Evolutionary conservation across 1,140 invertebrate genomes (phyloP), one percentile per base, ranked within the genome.

Genomic region (Pogonognathellus flavescens): DNA sequence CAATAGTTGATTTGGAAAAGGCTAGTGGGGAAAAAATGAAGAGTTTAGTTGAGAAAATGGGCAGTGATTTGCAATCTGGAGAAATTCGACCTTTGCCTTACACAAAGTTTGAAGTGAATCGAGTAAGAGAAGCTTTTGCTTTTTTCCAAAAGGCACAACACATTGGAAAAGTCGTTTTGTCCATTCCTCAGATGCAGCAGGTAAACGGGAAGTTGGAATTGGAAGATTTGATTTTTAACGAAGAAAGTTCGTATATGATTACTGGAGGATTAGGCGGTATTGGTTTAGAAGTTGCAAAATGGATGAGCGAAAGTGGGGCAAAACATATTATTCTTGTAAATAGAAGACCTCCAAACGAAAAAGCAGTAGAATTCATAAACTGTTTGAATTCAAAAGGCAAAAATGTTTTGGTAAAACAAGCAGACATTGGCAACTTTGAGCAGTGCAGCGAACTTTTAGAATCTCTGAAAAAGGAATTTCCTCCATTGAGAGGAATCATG

Each of bases 241-340:
- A 57, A n/a, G 57, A 66, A 7, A 62, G 60, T 55, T 52, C 80
- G 0, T 86, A 86, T 20, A 52, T 86, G n/a, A 83, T 86, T 14
- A 83, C 81, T 20, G 85, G 85, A 9, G 85, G 85, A 0, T 53
- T 85, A 13, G 86, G 84, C 4, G 86, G 86, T 2, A 49, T 87
- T 22, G 86, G 86, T 13, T 57, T 87, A 13, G 82, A 86, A 53
- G 85, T 87, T 0, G 72, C 81, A 14, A 84, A 87, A 72, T 86
- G 84, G 81, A 84, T 87, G 86, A 76, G 41, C 0, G 20, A 41
- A 11, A 14, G 22, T 16, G 86, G 86, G 11, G 86, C 86, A 0
- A 52, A 52, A 52, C 18, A 86, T 82, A 53, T 87, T 0, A 41
- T 87, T 62, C 59, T 87, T 22, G 82, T 66, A 25, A 84, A 81